These are phyloP conservation scores for Thamnophis sirtalis DNA, from an alignment of 2,113 vertebrate genomes.

Conservation along the genomic window DNA sequence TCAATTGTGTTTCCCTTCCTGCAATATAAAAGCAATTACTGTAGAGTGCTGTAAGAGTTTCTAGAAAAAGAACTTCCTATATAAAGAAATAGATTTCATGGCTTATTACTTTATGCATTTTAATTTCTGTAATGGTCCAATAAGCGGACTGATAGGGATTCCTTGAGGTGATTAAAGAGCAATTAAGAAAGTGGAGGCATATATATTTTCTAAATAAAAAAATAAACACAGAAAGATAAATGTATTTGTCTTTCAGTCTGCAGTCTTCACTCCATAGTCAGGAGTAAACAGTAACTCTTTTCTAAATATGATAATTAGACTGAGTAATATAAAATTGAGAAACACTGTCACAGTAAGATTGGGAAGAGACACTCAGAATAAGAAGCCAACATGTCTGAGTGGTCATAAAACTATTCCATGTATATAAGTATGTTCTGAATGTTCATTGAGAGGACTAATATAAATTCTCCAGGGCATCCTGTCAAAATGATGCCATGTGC, in stretches of 20 bases:
- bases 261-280: background rate
- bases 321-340: background rate
- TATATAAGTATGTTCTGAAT: background rate
- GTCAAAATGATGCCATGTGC: background rate
- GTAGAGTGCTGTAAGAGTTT: background rate
- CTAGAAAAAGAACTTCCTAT: background rate
- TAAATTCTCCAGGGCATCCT: background rate
- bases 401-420: background rate
- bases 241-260: background rate
- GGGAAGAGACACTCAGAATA: background rate
- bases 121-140: background rate
- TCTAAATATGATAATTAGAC: background rate
- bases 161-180: background rate
- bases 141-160: background rate
- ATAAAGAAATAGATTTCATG: background rate
- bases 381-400: background rate
- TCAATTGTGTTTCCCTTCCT: background rate
- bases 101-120: background rate
- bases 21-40: background rate
- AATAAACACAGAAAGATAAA: background rate
- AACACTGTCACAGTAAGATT: background rate
- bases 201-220: background rate
- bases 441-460: background rate
- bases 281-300: background rate
- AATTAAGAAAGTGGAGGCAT: background rate